Conservation (phyloP, 2,113 vertebrate genomes). For the Labeo catla region DNA sequence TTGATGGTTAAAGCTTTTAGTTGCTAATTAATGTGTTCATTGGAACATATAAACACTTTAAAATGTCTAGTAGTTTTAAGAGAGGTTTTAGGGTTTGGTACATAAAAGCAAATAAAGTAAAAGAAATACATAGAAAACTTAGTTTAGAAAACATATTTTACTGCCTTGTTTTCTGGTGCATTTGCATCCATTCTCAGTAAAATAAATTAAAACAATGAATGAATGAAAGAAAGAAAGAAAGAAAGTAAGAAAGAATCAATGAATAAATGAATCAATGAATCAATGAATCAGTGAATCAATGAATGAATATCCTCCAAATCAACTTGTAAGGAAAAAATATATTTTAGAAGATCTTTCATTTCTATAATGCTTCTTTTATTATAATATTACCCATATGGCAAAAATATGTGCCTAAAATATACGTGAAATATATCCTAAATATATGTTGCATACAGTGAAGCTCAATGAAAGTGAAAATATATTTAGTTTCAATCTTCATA, state of each 20-base stretch:
- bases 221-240: not conserved
- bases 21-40: slow-evolving; percentile 9
- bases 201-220: not conserved
- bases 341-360: not conserved
- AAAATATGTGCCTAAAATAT: too few relatives aligned
- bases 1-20: not conserved
- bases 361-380: not conserved
- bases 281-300: not conserved
- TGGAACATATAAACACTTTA: slow-evolving; percentile 17
- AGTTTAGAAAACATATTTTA: not conserved
- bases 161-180: not conserved
- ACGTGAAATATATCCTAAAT: too few relatives aligned
- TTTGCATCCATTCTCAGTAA: not conserved
- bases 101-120: not conserved
- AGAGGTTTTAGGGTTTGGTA: not conserved
- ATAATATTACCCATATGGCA: too few relatives aligned
- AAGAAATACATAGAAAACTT: too few relatives aligned
- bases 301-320: not conserved
- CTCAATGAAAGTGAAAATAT: too few relatives aligned
- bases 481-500: too few relatives aligned
- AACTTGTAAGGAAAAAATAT: not conserved
- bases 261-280: not conserved
- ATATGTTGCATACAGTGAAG: too few relatives aligned
- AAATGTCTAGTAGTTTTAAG: slow-evolving; percentile 13
- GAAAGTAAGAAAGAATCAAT: not conserved